Evolutionary conservation across 2,797 vertebrate genomes (phyloP).

Genomic region (Saxicola maurus): DNA sequence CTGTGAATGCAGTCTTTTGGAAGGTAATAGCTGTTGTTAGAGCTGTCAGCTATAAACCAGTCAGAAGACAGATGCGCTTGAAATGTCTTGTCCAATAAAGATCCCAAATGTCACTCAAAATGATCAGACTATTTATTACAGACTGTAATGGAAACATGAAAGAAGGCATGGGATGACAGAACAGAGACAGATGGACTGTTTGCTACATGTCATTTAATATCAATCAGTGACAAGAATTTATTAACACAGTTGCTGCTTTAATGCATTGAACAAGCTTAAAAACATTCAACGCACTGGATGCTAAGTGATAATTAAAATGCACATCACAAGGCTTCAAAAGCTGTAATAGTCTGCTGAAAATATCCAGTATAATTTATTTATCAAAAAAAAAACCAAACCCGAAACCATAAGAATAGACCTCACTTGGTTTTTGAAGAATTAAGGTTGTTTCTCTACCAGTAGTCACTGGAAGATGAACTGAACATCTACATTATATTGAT

Average conservation of each 20-base stretch:
- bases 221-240: conserved; percentile 17
- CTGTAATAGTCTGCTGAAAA: neutral
- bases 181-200: conserved; percentile 14
- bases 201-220: conserved; percentile 36
- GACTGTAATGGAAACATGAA: conserved; percentile 28
- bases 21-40: conserved; percentile 32
- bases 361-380: neutral
- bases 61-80: conserved; percentile 39
- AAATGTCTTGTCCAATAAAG: conserved; percentile 46
- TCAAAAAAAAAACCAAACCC: neutral
- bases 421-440: neutral
- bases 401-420: neutral
- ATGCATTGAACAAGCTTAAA: neutral
- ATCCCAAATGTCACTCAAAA: conserved; percentile 55
- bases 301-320: conserved; percentile 17
- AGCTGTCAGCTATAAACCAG: conserved; percentile 40
- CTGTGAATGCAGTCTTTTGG: conserved; percentile 1
- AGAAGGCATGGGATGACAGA: neutral
- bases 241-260: conserved; percentile 17
- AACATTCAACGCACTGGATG: neutral
- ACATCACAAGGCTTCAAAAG: neutral
- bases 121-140: conserved; percentile 43
- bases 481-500: neutral
- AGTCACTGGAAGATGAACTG: neutral
- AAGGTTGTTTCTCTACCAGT: neutral